A percentile compares a stretch with the other conserved stretches of the same genome.
phyloP scores from a whole-genome alignment of 2,797 vertebrate species.

The Argentina silus region DNA sequence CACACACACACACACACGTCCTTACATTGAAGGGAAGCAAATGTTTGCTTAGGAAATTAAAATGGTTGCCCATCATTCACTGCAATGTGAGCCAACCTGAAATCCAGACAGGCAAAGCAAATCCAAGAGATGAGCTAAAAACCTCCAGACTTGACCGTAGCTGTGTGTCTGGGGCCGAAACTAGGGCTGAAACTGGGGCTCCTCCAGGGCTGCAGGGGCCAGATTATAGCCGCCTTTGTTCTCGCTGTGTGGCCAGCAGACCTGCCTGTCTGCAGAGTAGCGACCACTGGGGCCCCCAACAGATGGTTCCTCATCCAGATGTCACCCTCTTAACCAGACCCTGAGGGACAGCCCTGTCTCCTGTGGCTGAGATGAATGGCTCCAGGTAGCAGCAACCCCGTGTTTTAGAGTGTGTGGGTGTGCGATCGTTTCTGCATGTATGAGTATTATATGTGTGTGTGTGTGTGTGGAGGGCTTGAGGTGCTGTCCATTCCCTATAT shows the following conservation, averaged over 20 bases:
- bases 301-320: slow-evolving; percentile 71
- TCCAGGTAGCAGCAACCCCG: slow-evolving; percentile 57
- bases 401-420: slow-evolving; percentile 22
- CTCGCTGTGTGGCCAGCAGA: slow-evolving; percentile 50
- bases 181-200: background rate
- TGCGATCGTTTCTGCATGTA: background rate
- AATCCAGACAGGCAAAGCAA: no score
- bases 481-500: background rate
- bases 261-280: slow-evolving; percentile 44
- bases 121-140: no score
- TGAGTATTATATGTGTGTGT: slow-evolving; percentile 21
- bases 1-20: no score
- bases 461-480: background rate
- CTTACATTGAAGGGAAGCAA: no score
- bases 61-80: background rate
- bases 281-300: slow-evolving; percentile 25
- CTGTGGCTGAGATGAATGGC: slow-evolving; percentile 64
- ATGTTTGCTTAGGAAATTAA: no score
- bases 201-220: slow-evolving; percentile 30
- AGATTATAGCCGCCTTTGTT: slow-evolving; percentile 60
- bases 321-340: slow-evolving; percentile 52
- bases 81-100: no score
- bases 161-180: background rate
- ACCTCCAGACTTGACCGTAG: no score
- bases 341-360: slow-evolving; percentile 61